Base-by-base conservation (phyloP, 1,140 invertebrate species). In the Rhopalosiphum padi region DNA sequence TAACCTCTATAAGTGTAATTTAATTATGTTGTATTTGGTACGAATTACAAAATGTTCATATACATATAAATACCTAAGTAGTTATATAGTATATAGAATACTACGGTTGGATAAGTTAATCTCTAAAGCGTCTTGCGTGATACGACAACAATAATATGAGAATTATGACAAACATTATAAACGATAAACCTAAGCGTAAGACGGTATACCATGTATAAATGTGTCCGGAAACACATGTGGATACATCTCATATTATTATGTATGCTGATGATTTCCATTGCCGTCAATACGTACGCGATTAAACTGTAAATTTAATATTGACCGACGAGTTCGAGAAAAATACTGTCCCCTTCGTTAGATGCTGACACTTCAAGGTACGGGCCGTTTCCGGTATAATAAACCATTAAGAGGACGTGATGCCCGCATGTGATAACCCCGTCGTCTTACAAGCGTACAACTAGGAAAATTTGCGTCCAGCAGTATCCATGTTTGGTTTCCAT, bases 251-350 rank as follows among this genome's bases (percentile, higher is more conserved):
- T 77, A 25, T 25, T 68, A 25, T 25, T 85, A 43, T 85, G 60
- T 77, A 85, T 85, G 83, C 9, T 85, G 37, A 85, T 85, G 37
- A 43, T 43, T 85, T 85, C 37, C 83, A 85, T 85, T 85, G 83
- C 83, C 83, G 41, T 43, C 83, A 25, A 37, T 37, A 85, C 37
- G 37, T 11, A 85, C 83, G 83, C 37, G 83, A 85, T 85, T 23
- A 25, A 43, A 85, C 83, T 85, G 83, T 41, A 85, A 85, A 41
- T 77, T 18, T 77, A 77, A 43, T 43, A 85, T 85, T 85, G 83
- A 23, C 23, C 9, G 23, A 41, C 41, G 11, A 41, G 83, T 85
- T 25, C 83, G 23, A 85, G 83, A 25, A 85, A 85, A 85, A 85
- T 41, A 43, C 37, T 83, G 77, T 83, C n/a, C 77, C 77, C 35